phyloP scores from a whole-genome alignment of 1,140 invertebrate genomes.

The Cotesia vestalis region DNA sequence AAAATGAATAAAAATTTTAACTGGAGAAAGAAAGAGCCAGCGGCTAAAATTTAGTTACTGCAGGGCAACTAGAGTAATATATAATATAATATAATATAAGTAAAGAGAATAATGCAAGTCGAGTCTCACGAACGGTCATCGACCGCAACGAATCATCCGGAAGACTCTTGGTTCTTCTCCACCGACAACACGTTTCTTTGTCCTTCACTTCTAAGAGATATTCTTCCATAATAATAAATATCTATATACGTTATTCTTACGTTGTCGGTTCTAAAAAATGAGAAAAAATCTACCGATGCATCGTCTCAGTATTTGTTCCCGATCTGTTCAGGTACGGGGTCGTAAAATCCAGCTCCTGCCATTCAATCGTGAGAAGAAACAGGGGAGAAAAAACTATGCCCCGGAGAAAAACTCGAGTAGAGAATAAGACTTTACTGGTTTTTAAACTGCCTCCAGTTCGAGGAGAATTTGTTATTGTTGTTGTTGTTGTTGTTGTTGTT shows the following conservation, averaged over 20 bases:
- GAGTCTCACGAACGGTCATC: slow-evolving; percentile 27
- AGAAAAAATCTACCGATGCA: background rate
- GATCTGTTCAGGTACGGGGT: slow-evolving; percentile 9
- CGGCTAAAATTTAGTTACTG: background rate
- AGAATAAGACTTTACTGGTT: slow-evolving; percentile 1
- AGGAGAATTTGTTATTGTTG: too few relatives aligned
- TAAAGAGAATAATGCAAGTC: background rate
- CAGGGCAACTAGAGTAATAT: background rate
- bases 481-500: too few relatives aligned
- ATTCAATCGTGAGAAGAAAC: slow-evolving; percentile 17
- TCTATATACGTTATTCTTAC: background rate
- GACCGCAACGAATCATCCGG: slow-evolving; percentile 29
- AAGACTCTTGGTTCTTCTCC: slow-evolving; percentile 14
- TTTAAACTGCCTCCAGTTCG: too few relatives aligned
- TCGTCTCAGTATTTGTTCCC: slow-evolving; percentile 22
- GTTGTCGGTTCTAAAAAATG: background rate
- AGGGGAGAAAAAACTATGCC: slow-evolving; percentile 6
- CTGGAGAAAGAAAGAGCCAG: too few relatives aligned
- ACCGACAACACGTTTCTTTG: background rate
- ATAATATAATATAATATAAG: background rate
- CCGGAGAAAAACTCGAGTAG: background rate
- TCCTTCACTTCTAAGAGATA: background rate
- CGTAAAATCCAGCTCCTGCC: slow-evolving; percentile 21
- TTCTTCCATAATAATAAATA: background rate
- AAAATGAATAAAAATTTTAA: too few relatives aligned